Evolutionary conservation across 2,113 vertebrate genomes (phyloP), one percentile per base, ranked within the genome.

Genomic region (Petrocephalus microphthalmus): DNA sequence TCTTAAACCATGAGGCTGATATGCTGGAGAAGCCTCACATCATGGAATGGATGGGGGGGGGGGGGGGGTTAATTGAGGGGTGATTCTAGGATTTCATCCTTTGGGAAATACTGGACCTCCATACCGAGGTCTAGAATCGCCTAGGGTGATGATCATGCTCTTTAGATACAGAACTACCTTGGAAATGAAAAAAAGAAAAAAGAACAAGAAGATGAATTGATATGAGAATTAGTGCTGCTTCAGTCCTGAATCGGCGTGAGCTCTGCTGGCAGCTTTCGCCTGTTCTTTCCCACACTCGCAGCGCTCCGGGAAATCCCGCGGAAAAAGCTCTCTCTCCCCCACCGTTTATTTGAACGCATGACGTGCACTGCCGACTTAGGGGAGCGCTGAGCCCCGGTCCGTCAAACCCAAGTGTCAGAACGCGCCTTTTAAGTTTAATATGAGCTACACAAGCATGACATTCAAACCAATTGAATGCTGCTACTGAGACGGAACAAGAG

Each of bases 281-380:
- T 4, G 7, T 78, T 78, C 71, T 17, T 42, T 78, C 71, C 37
- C 0, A 13, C 2, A 13, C 71, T 37, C 17, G 10, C 71, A 37
- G 5, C 2, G 15, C 71, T 37, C 71, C 13, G 13, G 33, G 71
- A 78, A 78, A 78, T 78, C 71, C 71, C 33, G 17, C 13, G 15
- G 15, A 78, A 78, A 78, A 78, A 7, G 29, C 71, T 78, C 2
- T 19, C 71, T 64, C 53, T 45, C 1, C 53, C 52, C 52, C 17
- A 17, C 54, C 51, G 49, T 52, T 88, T 56, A 83, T 78, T 83
- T 88, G 52, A 83, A 53, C 87, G 53, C 52, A 56, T 88, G 74
- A 82, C 54, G 47, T 56, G 51, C 37, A 19, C 78, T 88, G 10
- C 22, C 19, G 71, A 78, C 71, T 78, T 78, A 78, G 53, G 54